Evolutionary conservation across 2,888 invertebrate genomes (phyloP), one percentile per base, ranked within the genome.

Genomic region (Myopa tessellatipennis): DNA sequence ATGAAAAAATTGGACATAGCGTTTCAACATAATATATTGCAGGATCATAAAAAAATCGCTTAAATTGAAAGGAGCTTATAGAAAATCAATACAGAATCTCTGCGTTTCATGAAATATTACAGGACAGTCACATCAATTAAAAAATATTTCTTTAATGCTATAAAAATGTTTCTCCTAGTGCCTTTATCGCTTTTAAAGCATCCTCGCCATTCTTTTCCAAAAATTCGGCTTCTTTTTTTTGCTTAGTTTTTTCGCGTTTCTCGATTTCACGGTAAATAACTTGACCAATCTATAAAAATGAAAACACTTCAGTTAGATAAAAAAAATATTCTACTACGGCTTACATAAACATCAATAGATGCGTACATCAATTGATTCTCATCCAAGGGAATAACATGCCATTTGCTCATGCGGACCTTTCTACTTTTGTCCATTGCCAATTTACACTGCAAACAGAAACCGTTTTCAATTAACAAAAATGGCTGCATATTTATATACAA

Each of bases 301-400:
- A 16, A 72, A 77, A 7, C 36, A 68, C 52, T 26, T 8, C 72
- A 14, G 40, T 69, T 18, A 74, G 55, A 14, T 26, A 65, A 63
- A 55, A 36, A 4, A 5, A 40, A 38, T 2, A 61, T 1, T 69
- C 26, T 1, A 18, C 6, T 3, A 69, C 18, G 60, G 87, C 91
- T 89, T 87, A 93, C 93, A 87, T 92, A 93, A 82, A 93, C 92
- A 88, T 93, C 93, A 68, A 92, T 92, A 8, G 93, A 92, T 40
- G 93, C 93, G 86, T 93, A 93, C 79, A 86, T 85, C 83, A 90
- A 88, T 84, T 93, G 93, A 36, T 88, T 89, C 79, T 90, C 84
- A 78, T 88, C 90, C 69, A 93, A 87, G 10, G 92, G 92, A 68
- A 91, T 87, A 26, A 91, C 85, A 83, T 92, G 89, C 93, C 93